phyloP scores from a whole-genome alignment of 2,797 vertebrate genomes.

The Periophthalmus magnuspinnatus region DNA sequence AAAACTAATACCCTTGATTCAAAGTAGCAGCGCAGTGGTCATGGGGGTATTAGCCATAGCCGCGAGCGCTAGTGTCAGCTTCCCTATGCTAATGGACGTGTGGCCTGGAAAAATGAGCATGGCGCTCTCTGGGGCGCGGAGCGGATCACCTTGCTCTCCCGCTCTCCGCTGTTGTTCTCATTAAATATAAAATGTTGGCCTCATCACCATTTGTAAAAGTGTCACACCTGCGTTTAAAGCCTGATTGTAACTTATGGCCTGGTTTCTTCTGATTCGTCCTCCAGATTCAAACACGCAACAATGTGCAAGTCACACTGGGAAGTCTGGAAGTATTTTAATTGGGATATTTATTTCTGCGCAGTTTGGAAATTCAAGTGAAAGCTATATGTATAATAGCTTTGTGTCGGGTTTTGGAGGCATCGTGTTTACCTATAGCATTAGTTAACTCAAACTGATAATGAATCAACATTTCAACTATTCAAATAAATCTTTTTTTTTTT shows the following conservation, averaged over 20 bases:
- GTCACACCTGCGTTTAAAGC: slow-evolving; percentile 26
- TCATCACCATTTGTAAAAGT: slow-evolving; percentile 45
- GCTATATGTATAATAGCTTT: neutral
- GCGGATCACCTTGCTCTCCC: slow-evolving; percentile 89
- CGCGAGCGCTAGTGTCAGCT: slow-evolving; percentile 88
- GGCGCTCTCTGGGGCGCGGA: slow-evolving; percentile 86
- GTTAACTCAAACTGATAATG: neutral
- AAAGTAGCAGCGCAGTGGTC: slow-evolving; percentile 81
- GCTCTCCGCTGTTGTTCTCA: slow-evolving; percentile 59
- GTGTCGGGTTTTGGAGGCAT: neutral
- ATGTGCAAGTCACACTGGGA: neutral
- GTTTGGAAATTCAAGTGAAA: neutral
- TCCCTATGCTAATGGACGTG: slow-evolving; percentile 92
- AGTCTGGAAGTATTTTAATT: neutral
- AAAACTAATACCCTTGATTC: slow-evolving; percentile 72
- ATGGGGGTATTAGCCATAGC: slow-evolving; percentile 85
- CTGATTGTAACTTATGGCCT: neutral
- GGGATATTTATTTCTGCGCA: neutral
- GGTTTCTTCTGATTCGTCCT: neutral
- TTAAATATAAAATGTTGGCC: slow-evolving; percentile 55
- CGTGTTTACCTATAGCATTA: neutral
- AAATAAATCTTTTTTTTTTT: too few relatives aligned
- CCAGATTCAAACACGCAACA: neutral
- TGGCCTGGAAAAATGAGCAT: slow-evolving; percentile 89
- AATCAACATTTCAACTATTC: too few relatives aligned